Evolutionary conservation across 2,113 vertebrate species (phyloP).

Genomic region (Alligator sinensis): DNA sequence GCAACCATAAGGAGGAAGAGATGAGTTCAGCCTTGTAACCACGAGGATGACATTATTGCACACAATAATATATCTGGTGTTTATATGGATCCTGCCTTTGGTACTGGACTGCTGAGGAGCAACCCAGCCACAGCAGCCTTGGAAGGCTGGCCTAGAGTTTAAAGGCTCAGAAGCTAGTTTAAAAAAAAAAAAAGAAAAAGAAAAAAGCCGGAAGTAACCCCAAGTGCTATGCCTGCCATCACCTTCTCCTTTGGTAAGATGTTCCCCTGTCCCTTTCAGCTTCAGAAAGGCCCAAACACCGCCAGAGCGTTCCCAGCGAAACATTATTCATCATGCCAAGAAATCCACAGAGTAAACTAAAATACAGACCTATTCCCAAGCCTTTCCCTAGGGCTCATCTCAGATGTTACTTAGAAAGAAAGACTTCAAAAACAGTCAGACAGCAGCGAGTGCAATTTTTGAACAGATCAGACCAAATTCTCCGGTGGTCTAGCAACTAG

Average conservation of each 20-base stretch:
- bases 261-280: background rate
- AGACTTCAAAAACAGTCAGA: background rate
- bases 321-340: background rate
- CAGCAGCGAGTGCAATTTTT: background rate
- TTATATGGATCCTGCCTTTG: background rate
- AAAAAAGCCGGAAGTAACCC: background rate
- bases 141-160: background rate
- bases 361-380: background rate
- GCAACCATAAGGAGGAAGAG: background rate
- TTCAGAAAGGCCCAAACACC: background rate
- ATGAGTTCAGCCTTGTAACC: background rate
- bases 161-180: background rate
- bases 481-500: background rate
- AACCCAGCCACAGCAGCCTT: background rate
- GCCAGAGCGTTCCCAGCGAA: rapidly evolving
- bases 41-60: no score
- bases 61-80: background rate
- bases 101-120: background rate
- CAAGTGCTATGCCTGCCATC: background rate
- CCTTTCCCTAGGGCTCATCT: background rate
- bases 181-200: no score
- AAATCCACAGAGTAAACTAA: background rate
- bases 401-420: background rate
- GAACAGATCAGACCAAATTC: background rate
- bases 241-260: background rate